Conservation (phyloP, 2,113 vertebrate genomes). For the Egretta garzetta region DNA sequence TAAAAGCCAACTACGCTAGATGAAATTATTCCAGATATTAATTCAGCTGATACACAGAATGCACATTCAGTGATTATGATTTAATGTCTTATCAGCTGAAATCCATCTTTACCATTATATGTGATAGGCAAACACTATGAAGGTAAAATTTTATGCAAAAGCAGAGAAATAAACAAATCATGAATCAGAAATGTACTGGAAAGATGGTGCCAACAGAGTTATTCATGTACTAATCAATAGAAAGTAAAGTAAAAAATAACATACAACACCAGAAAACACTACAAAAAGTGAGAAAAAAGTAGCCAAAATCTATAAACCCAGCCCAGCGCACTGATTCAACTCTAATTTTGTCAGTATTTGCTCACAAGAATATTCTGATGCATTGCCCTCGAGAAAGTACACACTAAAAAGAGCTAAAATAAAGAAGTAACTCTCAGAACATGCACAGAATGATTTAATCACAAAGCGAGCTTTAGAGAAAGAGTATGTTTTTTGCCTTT, state of each 20-base stretch:
- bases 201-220: neutral
- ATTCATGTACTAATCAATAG: neutral
- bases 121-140: neutral
- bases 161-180: neutral
- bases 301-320: neutral
- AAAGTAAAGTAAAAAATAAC: neutral
- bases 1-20: neutral
- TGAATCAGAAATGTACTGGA: neutral
- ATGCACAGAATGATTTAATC: neutral
- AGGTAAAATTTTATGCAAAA: neutral
- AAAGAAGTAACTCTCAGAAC: neutral
- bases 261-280: neutral
- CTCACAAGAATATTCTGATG: neutral
- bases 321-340: neutral
- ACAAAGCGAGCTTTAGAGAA: neutral
- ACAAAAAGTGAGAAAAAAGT: slow-evolving; percentile 6
- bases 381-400: neutral
- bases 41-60: neutral
- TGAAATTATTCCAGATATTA: neutral
- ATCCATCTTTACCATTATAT: neutral
- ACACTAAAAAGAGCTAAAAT: neutral
- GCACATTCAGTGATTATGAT: neutral
- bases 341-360: slow-evolving; percentile 22
- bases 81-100: slow-evolving; percentile 7
- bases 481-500: neutral